Base-by-base conservation (phyloP, 2,113 vertebrate species). In the Eptesicus fuscus region DNA sequence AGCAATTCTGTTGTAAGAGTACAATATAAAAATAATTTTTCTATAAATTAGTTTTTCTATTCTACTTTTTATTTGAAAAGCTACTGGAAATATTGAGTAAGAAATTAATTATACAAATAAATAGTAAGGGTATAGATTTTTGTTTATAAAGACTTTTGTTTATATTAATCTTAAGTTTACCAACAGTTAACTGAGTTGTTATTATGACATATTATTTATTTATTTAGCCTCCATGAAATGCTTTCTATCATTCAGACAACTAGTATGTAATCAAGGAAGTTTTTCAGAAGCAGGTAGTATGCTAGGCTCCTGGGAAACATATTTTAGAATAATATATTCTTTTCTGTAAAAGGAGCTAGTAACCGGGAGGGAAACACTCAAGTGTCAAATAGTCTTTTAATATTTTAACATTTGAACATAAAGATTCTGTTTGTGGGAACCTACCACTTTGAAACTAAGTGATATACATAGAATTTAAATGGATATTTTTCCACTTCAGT, bases 51-150 rank as follows among this genome's bases (percentile, higher is more conserved):
- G 25, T 69, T 78, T 83, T 92, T 90, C 23, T 59, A 37, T 82
- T 83, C 67, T 78, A 73, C 16, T 79, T 83, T 65, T 94, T 16
- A 76, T 78, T 90, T 92, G 42, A 82, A 91, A 91, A 47, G 7
- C 9, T 83, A 78, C 61, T 71, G 20, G 8, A 93, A 77, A 73
- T 95, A 78, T 4, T 91, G 0, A 20, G 25, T 61, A 71, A 83
- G 20, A 88, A 79, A 49, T 92, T 88, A 42, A 18, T 63, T 56
- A 69, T 18, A 47, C 63, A 82, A 84, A 42, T 63, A 70, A 70
- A 49, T 67, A 84, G 9, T 73, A 35, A 71, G 28, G 61, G 2
- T 8, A 78, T 78, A 30, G 9, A 59, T 76, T 76, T 88, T 61
- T 76, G 23, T 87, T 83, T 69, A 69, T 30, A 53, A 78, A n/a